phyloP scores from a whole-genome alignment of 2,113 vertebrate genomes.

The Vombatus ursinus region DNA sequence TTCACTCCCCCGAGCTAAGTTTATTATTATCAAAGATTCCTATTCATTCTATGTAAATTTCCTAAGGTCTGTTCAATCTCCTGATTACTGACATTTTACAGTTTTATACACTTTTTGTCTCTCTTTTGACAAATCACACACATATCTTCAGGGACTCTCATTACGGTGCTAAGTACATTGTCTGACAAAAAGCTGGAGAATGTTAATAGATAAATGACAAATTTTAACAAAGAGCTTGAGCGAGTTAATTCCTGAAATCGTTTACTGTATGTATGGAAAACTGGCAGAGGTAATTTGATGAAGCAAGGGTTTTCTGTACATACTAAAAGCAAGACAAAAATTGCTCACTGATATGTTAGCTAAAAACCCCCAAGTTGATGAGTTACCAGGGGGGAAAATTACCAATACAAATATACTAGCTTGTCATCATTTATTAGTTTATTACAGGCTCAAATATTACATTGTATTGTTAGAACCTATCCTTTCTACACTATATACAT shows the following conservation, averaged over 20 bases:
- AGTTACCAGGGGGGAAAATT: slow-evolving; percentile 47
- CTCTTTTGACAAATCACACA: slow-evolving; percentile 81
- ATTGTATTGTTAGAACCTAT: slow-evolving; percentile 11
- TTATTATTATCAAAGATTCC: slow-evolving; percentile 79
- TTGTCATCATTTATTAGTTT: slow-evolving; percentile 25
- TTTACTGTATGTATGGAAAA: slow-evolving; percentile 75
- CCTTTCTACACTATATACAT: slow-evolving; percentile 8
- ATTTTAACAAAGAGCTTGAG: slow-evolving; percentile 79
- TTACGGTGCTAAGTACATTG: slow-evolving; percentile 79
- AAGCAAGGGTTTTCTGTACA: slow-evolving; percentile 69
- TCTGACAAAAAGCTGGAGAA: slow-evolving; percentile 78
- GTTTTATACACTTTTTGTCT: slow-evolving; percentile 81
- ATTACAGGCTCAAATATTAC: slow-evolving; percentile 18
- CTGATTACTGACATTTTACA: slow-evolving; percentile 81
- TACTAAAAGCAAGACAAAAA: slow-evolving; percentile 63
- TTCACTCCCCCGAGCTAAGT: slow-evolving; percentile 70
- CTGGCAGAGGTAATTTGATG: slow-evolving; percentile 71
- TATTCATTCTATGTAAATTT: slow-evolving; percentile 81
- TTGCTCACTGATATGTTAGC: slow-evolving; percentile 43
- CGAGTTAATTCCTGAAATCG: slow-evolving; percentile 73
- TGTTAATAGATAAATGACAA: slow-evolving; percentile 82
- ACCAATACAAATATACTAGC: slow-evolving; percentile 45
- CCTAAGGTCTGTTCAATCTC: slow-evolving; percentile 76
- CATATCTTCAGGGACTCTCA: slow-evolving; percentile 77
- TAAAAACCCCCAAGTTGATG: slow-evolving; percentile 52